A percentile compares a stretch with the other conserved stretches of the same genome.
These are phyloP conservation scores for Xestoiulus laeticollis DNA, from an alignment of 2,888 invertebrate genomes.

Conservation along the genomic window DNA sequence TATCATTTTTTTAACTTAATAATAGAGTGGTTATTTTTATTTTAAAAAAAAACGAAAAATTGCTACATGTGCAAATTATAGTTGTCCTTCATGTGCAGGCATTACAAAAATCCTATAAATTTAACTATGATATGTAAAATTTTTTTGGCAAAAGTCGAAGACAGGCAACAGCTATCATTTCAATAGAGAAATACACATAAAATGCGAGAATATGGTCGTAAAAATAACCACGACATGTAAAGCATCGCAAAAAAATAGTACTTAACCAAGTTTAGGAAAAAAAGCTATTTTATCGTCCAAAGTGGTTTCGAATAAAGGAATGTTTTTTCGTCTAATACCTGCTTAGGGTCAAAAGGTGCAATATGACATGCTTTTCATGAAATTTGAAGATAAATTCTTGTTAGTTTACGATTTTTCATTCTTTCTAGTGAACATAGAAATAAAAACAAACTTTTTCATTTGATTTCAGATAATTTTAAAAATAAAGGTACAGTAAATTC, in stretches of 20 bases:
- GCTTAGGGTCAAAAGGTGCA: not conserved
- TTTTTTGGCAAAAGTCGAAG: not conserved
- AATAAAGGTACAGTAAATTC: too few species aligned
- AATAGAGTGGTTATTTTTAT: not conserved
- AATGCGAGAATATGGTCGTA: not conserved
- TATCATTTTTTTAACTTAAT: not conserved
- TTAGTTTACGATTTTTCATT: not conserved
- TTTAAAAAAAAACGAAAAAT: not conserved
- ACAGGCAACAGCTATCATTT: not conserved
- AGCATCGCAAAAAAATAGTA: not conserved
- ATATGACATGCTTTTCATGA: not conserved
- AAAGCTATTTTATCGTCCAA: not conserved
- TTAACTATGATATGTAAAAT: not conserved
- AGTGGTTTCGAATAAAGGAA: not conserved
- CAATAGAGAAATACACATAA: not conserved
- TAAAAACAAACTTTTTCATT: not conserved
- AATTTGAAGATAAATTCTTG: not conserved
- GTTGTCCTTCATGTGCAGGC: not conserved
- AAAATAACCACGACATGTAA: not conserved
- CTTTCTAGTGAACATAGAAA: not conserved
- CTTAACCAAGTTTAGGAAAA: not conserved
- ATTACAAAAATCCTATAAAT: not conserved
- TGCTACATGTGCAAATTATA: not conserved
- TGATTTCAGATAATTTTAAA: not conserved
- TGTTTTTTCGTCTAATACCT: not conserved